A percentile compares a stretch with the other conserved stretches of the same genome.
Evolutionary conservation across 2,797 vertebrate genomes (phyloP).

Genomic region (Diplodus puntazzo): DNA sequence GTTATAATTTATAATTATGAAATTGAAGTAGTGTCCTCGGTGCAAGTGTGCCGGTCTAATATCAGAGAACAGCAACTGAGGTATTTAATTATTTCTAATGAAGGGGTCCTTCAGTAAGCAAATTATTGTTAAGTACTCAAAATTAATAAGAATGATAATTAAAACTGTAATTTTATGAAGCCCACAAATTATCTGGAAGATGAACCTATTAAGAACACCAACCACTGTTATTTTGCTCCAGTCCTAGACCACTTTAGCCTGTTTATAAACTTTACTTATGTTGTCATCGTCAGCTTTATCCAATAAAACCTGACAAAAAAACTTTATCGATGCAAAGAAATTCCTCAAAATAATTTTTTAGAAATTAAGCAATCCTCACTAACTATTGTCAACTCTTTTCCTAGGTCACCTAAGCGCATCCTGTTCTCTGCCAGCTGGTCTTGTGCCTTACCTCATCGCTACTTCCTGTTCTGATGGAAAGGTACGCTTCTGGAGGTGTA

Average conservation of each 20-base stretch:
- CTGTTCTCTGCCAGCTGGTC: conserved; percentile 93
- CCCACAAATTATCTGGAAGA: not conserved
- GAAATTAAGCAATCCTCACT: not conserved
- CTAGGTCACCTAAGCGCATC: conserved; percentile 96
- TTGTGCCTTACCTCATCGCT: conserved; percentile 95
- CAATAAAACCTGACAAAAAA: not conserved
- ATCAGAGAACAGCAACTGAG: not conserved
- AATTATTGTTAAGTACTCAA: not conserved
- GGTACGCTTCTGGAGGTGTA: conserved; percentile 96
- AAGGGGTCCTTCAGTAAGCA: not conserved
- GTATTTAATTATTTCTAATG: conserved; percentile 12
- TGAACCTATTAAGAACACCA: not conserved
- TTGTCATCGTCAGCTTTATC: not conserved
- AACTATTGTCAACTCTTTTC: conserved; percentile 37
- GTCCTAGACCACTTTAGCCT: not conserved
- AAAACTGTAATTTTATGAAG: not conserved
- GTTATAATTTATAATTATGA: not conserved
- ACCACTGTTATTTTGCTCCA: not conserved
- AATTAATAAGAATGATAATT: too few species aligned
- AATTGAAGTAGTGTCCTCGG: not conserved
- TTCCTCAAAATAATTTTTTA: not conserved
- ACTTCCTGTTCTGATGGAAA: conserved; percentile 96
- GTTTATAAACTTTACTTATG: not conserved
- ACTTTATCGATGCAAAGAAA: not conserved
- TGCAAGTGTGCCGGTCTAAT: not conserved